Evolutionary conservation across 2,797 vertebrate species (phyloP).

Genomic region (Harpagifer antarcticus): DNA sequence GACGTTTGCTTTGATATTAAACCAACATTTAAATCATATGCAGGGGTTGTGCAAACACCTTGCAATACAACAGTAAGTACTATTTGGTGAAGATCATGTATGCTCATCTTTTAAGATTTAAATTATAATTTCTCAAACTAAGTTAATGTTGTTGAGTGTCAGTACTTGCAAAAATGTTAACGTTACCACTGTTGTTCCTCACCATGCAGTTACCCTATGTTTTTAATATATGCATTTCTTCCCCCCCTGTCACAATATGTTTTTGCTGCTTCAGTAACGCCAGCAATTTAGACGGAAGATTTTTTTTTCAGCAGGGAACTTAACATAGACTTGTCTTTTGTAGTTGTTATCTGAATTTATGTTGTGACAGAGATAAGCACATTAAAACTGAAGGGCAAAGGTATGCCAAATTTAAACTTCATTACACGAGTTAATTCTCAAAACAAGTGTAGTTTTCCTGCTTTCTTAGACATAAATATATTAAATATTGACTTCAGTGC

Average conservation of each 20-base stretch:
- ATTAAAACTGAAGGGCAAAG: neutral
- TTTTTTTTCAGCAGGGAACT: neutral
- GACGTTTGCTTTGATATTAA: conserved; percentile 29
- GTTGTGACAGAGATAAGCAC: neutral
- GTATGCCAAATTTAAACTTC: neutral
- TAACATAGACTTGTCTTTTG: neutral
- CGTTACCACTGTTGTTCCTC: neutral
- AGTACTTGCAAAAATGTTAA: neutral
- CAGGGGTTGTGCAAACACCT: neutral
- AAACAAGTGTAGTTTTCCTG: neutral
- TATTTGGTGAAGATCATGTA: conserved; percentile 28
- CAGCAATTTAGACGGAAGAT: neutral
- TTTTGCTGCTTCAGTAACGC: neutral
- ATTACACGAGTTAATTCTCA: neutral
- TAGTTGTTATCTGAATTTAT: neutral
- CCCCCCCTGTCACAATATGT: too few species aligned
- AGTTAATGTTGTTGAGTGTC: neutral
- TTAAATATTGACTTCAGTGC: neutral
- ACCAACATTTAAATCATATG: conserved; percentile 4
- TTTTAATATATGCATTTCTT: neutral
- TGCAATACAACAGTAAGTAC: conserved; percentile 46
- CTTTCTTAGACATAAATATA: too few species aligned
- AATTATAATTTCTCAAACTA: neutral
- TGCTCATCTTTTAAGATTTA: neutral
- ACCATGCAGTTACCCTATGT: neutral